phyloP scores from a whole-genome alignment of 2,113 vertebrate genomes.

The Corythoichthys haematopterus region DNA sequence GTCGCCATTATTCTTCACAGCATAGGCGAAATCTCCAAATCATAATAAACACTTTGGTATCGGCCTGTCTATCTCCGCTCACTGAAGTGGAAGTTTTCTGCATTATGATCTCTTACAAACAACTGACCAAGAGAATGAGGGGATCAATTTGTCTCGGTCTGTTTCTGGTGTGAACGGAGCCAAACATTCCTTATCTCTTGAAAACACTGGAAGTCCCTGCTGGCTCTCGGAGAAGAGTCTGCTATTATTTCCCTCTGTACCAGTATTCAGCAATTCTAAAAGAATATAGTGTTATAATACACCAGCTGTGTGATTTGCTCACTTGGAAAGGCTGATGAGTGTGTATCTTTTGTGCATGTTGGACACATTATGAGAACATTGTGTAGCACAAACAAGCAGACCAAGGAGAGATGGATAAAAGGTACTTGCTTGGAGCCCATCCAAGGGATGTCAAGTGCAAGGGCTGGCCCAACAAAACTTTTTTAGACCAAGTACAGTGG shows the following conservation, averaged over 20 bases:
- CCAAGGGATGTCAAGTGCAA: constrained; percentile 25
- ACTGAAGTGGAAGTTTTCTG: constrained; percentile 26
- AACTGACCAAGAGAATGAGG: constrained; percentile 48
- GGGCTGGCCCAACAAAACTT: neutral
- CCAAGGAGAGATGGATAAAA: constrained; percentile 46
- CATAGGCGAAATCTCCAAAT: constrained; percentile 23
- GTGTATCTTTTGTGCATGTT: constrained; percentile 16
- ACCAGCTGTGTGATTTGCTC: constrained; percentile 53
- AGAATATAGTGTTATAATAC: constrained; percentile 55
- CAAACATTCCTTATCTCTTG: constrained; percentile 63
- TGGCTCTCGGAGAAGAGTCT: constrained; percentile 45
- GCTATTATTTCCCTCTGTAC: constrained; percentile 58
- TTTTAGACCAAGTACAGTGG: neutral
- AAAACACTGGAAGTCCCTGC: constrained; percentile 61
- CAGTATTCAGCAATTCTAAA: constrained; percentile 36
- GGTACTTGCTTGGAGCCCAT: constrained; percentile 30
- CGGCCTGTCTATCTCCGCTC: constrained; percentile 45
- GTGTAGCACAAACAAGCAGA: constrained; percentile 33
- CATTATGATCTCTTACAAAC: constrained; percentile 58
- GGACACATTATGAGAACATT: constrained; percentile 16
- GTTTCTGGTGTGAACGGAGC: constrained; percentile 49
- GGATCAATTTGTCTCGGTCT: constrained; percentile 60
- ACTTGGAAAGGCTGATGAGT: constrained; percentile 38
- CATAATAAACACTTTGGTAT: constrained; percentile 33
- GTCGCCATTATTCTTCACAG: constrained; percentile 16